Evolutionary conservation across 2,888 invertebrate genomes (phyloP).

Genomic region (Diloba caeruleocephala): DNA sequence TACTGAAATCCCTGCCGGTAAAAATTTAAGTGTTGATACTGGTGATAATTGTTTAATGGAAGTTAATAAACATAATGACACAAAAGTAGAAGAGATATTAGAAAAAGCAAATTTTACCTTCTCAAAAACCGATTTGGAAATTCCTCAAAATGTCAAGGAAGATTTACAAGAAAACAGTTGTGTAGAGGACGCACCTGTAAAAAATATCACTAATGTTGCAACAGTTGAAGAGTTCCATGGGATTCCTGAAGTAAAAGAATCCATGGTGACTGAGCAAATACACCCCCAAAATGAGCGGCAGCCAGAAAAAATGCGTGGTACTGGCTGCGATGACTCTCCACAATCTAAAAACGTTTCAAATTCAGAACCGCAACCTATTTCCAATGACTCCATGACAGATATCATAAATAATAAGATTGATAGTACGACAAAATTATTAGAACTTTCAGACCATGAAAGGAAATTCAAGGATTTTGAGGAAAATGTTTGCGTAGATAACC

Average conservation of each 20-base stretch:
- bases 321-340: constrained; percentile 3
- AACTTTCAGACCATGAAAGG: constrained; percentile 7
- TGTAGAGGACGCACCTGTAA: constrained; percentile 8
- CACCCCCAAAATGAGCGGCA: not conserved
- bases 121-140: constrained; percentile 1
- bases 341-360: constrained; percentile 1
- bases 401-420: constrained; percentile 6
- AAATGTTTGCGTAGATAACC: constrained; percentile 1
- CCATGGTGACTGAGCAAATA: not conserved
- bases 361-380: constrained; percentile 3
- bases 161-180: constrained; percentile 3
- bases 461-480: constrained; percentile 14
- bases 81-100: constrained; percentile 2
- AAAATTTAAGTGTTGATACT: constrained; percentile 3
- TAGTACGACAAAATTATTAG: constrained; percentile 9
- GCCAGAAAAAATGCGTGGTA: constrained; percentile 5
- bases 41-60: constrained; percentile 7
- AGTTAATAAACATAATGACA: constrained; percentile 2
- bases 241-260: constrained; percentile 2
- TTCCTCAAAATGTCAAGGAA: constrained; percentile 10
- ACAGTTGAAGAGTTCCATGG: constrained; percentile 8
- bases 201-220: constrained; percentile 1
- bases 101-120: constrained; percentile 13
- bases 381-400: not conserved
- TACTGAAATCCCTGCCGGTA: constrained; percentile 5